Percentiles rank a stretch among this genome's conserved stretches.
Evolutionary conservation across 2,888 invertebrate genomes (phyloP).

Genomic region (Drosophila mayaguana): DNA sequence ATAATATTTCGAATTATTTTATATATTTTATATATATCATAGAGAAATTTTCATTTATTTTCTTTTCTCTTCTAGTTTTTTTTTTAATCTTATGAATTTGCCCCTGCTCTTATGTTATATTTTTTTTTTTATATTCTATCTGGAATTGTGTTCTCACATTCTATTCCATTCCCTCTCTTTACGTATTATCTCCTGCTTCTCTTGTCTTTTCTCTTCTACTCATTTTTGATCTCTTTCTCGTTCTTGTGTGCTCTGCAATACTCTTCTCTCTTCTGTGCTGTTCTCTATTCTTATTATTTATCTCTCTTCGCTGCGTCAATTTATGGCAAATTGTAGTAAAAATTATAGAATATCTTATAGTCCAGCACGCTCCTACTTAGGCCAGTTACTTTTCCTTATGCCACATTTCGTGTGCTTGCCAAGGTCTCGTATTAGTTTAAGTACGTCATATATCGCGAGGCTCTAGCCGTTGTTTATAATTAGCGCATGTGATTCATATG

Average conservation of each 20-base stretch:
- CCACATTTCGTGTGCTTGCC: conserved; percentile 31
- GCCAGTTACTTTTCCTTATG: conserved; percentile 20
- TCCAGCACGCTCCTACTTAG: conserved; percentile 1
- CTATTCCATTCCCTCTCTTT: no score
- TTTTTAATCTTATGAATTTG: no score
- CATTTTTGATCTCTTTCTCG: no score
- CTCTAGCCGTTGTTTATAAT: conserved; percentile 34
- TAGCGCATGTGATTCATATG: conserved; percentile 55
- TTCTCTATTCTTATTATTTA: not conserved
- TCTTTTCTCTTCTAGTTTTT: no score
- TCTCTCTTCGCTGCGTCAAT: not conserved
- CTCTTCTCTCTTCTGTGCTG: no score
- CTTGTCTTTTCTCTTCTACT: not conserved
- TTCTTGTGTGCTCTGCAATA: not conserved
- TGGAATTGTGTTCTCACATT: no score
- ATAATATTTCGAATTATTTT: no score
- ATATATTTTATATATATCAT: no score
- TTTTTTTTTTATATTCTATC: no score
- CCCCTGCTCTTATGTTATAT: no score
- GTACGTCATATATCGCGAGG: conserved; percentile 60
- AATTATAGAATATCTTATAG: not conserved
- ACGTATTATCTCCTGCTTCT: no score
- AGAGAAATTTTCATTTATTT: no score
- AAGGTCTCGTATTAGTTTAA: conserved; percentile 44
- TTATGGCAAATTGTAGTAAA: not conserved